These are phyloP conservation scores for Hystrix cristata DNA, from an alignment of 2,113 vertebrate species.

Conservation along the genomic window DNA sequence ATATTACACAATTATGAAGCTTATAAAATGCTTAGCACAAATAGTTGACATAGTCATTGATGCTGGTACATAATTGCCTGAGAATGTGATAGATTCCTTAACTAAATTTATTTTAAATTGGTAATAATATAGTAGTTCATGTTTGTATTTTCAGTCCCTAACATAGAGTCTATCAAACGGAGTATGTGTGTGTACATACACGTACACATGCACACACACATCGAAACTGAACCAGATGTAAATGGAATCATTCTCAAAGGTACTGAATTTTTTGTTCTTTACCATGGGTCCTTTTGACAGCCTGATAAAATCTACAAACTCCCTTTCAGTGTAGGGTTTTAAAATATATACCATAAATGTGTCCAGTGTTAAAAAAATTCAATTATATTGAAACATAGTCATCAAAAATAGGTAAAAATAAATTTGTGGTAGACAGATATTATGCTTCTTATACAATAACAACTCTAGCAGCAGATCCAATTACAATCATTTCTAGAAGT, in stretches of 20 bases:
- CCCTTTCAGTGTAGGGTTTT: background rate
- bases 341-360: constrained; percentile 50
- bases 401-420: constrained; percentile 38
- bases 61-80: background rate
- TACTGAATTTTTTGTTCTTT: background rate
- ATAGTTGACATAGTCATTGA: background rate
- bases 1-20: background rate
- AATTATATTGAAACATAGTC: constrained; percentile 2
- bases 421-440: background rate
- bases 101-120: background rate
- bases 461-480: background rate
- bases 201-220: background rate
- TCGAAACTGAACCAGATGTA: background rate
- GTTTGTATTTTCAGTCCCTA: background rate
- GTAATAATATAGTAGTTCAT: background rate
- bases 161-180: background rate
- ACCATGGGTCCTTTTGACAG: background rate
- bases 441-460: background rate
- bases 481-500: background rate
- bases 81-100: background rate
- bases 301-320: background rate
- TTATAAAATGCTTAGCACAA: constrained; percentile 30
- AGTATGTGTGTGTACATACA: fast-evolving
- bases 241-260: background rate
- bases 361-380: background rate